These are phyloP conservation scores for Pristionchus exspectatus DNA, from an alignment of 2,888 invertebrate species.

Conservation along the genomic window DNA sequence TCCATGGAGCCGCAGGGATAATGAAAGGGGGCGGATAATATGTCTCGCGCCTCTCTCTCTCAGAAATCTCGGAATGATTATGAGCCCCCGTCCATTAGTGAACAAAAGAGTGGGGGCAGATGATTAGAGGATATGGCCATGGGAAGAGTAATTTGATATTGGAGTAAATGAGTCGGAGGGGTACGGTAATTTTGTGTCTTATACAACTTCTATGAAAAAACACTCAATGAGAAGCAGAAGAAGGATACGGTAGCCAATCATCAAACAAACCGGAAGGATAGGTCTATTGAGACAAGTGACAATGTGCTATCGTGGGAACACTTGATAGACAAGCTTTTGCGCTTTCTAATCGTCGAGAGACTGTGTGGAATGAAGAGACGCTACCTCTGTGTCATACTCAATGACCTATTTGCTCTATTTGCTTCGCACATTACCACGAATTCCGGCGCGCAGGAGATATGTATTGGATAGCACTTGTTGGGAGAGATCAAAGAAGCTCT, in stretches of 20 bases:
- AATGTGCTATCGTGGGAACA: background rate
- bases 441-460: background rate
- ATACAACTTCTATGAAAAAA: too few relatives aligned
- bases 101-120: constrained; percentile 20
- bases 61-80: background rate
- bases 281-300: background rate
- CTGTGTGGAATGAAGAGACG: background rate
- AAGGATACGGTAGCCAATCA: background rate
- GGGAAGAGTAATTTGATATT: constrained; percentile 13
- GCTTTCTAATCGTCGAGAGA: background rate
- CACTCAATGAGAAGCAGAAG: too few relatives aligned
- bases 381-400: background rate
- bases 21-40: background rate
- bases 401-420: constrained; percentile 1
- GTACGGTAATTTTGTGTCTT: background rate
- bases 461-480: background rate
- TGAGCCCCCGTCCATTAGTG: constrained; percentile 20
- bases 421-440: constrained; percentile 32
- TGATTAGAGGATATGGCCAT: constrained; percentile 11
- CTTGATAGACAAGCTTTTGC: background rate
- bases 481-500: background rate
- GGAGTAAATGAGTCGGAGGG: background rate
- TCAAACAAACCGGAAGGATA: background rate
- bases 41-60: constrained; percentile 7
- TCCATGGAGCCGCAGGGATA: too few relatives aligned